These are phyloP conservation scores for Sorex fumeus DNA, from an alignment of 2,113 vertebrate species.

Conservation along the genomic window DNA sequence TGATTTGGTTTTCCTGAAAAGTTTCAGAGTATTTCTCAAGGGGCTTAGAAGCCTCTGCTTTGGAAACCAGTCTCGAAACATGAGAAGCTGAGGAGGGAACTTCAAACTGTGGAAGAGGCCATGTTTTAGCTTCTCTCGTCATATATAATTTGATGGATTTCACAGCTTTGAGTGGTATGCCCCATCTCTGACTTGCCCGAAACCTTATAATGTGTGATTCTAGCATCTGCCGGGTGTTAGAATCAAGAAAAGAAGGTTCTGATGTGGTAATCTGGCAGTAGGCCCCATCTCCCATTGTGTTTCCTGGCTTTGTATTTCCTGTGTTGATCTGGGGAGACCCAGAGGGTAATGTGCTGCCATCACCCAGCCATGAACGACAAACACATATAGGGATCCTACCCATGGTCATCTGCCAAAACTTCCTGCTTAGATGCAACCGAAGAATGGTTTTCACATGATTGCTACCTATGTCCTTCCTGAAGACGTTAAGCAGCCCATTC, in stretches of 20 bases:
- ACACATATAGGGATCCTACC: constrained; percentile 49
- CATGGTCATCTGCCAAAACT: constrained; percentile 58
- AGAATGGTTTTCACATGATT: constrained; percentile 32
- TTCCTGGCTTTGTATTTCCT: not conserved
- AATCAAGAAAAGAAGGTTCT: constrained; percentile 59
- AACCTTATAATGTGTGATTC: constrained; percentile 70
- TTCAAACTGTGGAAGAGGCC: constrained; percentile 43
- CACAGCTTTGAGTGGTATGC: constrained; percentile 54
- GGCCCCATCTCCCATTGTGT: not conserved
- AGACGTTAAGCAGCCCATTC: not conserved
- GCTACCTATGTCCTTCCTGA: not conserved
- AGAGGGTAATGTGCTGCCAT: not conserved
- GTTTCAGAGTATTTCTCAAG: not conserved
- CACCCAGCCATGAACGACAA: constrained; percentile 48
- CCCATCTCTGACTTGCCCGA: constrained; percentile 57
- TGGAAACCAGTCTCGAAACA: not conserved
- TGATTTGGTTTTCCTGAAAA: not conserved
- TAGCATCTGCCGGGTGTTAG: not conserved
- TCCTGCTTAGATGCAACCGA: constrained; percentile 50
- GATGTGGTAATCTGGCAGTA: not conserved
- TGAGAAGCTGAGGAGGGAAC: not conserved
- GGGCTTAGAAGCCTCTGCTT: not conserved
- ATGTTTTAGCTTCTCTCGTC: constrained; percentile 59
- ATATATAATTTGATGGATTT: constrained; percentile 63
- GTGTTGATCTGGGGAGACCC: not conserved